Evolutionary conservation across 2,113 vertebrate species (phyloP), one percentile per base, ranked within the genome.

Genomic region (Odobenus rosmarus): DNA sequence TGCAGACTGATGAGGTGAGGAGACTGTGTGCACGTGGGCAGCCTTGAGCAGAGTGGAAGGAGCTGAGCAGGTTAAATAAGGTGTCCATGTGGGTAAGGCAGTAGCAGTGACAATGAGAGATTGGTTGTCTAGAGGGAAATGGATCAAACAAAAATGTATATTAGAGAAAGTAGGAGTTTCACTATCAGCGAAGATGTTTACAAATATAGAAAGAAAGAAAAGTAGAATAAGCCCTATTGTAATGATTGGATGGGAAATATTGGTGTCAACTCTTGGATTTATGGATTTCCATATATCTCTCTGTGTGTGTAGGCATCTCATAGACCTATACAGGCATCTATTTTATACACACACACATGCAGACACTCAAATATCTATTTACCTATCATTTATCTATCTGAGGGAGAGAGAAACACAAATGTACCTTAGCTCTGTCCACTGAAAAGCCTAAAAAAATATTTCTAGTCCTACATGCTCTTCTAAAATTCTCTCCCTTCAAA

Each of bases 51-150:
- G 11, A 12, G 31, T 15, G 42, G 6, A 39, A 87, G 67, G 67
- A 33, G 26, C 57, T 26, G 19, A 46, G 6, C 8, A 36, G 16
- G 5, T 26, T 83, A 42, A 51, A 53, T 5, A 12, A 61, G 21
- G 1, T n/a, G 3, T 26, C 11, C 10, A 7, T 2, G 0, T 10
- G 57, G 9, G 15, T 4, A 36, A 71, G 26, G 53, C 8, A 26
- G 46, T n/a, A 36, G 33, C 0, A 42, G 16, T 18, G 7, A 9
- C 36, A 46, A 28, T 49, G 59, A 55, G 15, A 33, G 31, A 24
- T 36, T 51, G 4, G 26, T 13, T 36, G 28, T 42, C n/a, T 23
- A 18, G 36, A 86, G 1, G 42, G 33, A 79, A 64, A 42, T 4
- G 19, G 7, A 83, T 26, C 0, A 79, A 74, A 55, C 51, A 33